Conservation (phyloP, 2,888 invertebrate species). For the Dolichopus griseipennis region DNA sequence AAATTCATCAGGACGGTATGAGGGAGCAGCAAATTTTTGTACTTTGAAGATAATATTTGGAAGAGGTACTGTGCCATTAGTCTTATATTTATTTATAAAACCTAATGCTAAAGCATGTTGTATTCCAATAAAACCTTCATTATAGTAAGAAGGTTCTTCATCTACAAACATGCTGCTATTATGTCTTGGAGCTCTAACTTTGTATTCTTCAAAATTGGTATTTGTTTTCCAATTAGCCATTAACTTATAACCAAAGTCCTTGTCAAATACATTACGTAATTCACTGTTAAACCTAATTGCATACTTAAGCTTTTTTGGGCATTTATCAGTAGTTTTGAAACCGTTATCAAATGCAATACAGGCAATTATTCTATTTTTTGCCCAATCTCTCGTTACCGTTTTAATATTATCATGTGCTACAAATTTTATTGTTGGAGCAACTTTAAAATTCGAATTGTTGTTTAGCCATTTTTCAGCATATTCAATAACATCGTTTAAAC, state of each 20-base stretch:
- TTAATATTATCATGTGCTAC: slow-evolving; percentile 36
- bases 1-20: slow-evolving; percentile 56
- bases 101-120: slow-evolving; percentile 51
- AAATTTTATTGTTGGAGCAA: slow-evolving; percentile 20
- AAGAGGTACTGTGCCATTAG: slow-evolving; percentile 14
- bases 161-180: slow-evolving; percentile 40
- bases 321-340: slow-evolving; percentile 29
- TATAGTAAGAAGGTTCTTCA: slow-evolving; percentile 44
- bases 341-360: slow-evolving; percentile 54
- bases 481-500: slow-evolving; percentile 39
- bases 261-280: slow-evolving; percentile 42
- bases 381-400: slow-evolving; percentile 15
- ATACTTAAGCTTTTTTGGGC: slow-evolving; percentile 48
- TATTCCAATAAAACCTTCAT: slow-evolving; percentile 58
- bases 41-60: too few species aligned
- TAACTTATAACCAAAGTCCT: slow-evolving; percentile 42
- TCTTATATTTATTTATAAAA: slow-evolving; percentile 28
- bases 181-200: neutral
- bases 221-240: neutral
- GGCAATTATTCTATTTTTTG: slow-evolving; percentile 32
- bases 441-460: slow-evolving; percentile 13
- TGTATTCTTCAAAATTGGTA: slow-evolving; percentile 27
- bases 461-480: slow-evolving; percentile 27
- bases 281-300: slow-evolving; percentile 58
- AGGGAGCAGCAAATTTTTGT: slow-evolving; percentile 62